These are phyloP conservation scores for Charina bottae DNA, from an alignment of 2,113 vertebrate species.

Conservation along the genomic window DNA sequence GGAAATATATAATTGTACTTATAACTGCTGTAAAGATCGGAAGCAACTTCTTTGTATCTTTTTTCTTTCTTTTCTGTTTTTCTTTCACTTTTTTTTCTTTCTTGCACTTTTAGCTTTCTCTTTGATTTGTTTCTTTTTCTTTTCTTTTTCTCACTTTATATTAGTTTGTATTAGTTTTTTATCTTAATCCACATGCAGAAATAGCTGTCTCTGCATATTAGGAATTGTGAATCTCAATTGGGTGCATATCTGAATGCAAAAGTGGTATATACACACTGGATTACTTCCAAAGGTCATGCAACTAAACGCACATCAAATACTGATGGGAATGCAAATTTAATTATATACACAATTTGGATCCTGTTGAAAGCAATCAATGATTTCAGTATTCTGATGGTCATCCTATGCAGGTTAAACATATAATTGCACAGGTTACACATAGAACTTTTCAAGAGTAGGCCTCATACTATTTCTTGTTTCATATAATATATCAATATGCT, in stretches of 20 bases:
- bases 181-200: background rate
- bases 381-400: conserved; percentile 1
- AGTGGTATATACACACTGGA: background rate
- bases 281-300: background rate
- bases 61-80: background rate
- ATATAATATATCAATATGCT: background rate
- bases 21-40: background rate
- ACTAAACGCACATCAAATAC: background rate
- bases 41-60: background rate
- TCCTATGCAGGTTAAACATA: background rate
- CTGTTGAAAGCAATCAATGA: conserved; percentile 14
- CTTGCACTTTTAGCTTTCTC: background rate
- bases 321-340: conserved; percentile 5
- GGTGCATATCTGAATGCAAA: background rate
- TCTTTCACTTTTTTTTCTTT: background rate
- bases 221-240: background rate
- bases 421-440: background rate
- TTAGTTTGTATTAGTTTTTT: background rate
- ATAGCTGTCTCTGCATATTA: background rate
- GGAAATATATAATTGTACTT: background rate
- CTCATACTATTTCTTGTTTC: background rate
- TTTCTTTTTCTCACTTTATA: background rate
- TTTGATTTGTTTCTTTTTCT: background rate
- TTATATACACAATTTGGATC: background rate
- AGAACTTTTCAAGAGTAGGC: background rate